These are phyloP conservation scores for Peromyscus californicus DNA, from an alignment of 2,113 vertebrate genomes.

Conservation along the genomic window DNA sequence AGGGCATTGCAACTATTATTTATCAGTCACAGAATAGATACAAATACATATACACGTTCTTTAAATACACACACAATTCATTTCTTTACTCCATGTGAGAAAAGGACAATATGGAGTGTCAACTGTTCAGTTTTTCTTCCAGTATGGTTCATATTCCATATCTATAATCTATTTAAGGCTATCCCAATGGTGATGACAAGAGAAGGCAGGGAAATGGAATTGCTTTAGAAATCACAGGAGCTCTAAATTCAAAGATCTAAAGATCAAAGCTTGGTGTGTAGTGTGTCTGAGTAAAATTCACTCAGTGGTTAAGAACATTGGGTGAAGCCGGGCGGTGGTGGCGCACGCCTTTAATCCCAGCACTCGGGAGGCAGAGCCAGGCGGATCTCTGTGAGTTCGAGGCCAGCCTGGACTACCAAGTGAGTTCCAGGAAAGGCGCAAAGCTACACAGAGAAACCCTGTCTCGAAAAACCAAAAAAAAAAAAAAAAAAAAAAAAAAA, in stretches of 20 bases:
- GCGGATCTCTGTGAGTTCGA: too few relatives aligned
- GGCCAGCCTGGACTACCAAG: too few relatives aligned
- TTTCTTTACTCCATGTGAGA: neutral
- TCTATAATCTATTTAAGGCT: neutral
- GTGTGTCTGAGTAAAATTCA: neutral
- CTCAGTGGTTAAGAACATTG: neutral
- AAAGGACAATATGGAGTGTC: neutral
- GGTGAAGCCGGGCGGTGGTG: too few relatives aligned
- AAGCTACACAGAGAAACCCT: too few relatives aligned
- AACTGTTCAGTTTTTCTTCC: constrained; percentile 29
- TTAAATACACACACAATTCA: constrained; percentile 37
- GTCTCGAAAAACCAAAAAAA: too few relatives aligned
- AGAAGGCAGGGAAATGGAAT: neutral
- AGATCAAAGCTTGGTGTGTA: neutral
- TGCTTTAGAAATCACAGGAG: constrained; percentile 20
- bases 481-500: too few relatives aligned
- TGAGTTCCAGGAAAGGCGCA: too few relatives aligned
- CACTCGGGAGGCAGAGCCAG: too few relatives aligned
- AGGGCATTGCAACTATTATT: neutral
- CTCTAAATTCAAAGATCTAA: constrained; percentile 47
- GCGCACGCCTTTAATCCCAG: too few relatives aligned
- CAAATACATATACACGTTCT: neutral
- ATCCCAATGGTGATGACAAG: neutral
- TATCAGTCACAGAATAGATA: neutral
- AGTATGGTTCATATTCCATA: neutral